These are phyloP conservation scores for Sussaba pulchella DNA, from an alignment of 2,888 invertebrate genomes.

Conservation along the genomic window DNA sequence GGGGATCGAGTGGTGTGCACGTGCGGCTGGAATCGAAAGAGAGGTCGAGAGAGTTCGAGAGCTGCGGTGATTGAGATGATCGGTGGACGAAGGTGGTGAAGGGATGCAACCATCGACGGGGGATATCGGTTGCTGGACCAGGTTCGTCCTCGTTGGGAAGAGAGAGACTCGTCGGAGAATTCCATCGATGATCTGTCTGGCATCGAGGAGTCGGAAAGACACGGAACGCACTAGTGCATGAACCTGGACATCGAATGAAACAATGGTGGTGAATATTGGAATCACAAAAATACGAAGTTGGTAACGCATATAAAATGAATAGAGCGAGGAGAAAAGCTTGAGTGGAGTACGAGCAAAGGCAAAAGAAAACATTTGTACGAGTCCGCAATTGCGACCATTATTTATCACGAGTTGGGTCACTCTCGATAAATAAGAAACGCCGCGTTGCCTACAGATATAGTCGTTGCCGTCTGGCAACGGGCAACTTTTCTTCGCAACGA, in stretches of 20 bases:
- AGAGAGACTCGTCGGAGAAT: slow-evolving; percentile 14
- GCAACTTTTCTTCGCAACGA: slow-evolving; percentile 63
- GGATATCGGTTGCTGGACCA: slow-evolving; percentile 22
- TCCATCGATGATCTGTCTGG: slow-evolving; percentile 31
- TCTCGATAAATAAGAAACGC: slow-evolving; percentile 24
- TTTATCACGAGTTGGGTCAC: neutral
- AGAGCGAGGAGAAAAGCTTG: neutral
- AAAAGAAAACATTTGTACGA: neutral
- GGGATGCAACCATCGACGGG: slow-evolving; percentile 21
- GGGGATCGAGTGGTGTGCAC: slow-evolving; percentile 7
- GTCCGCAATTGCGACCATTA: slow-evolving; percentile 20
- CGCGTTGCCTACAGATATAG: slow-evolving; percentile 3
- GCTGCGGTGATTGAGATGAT: slow-evolving; percentile 12
- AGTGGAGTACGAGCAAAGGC: neutral
- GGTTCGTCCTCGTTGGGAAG: slow-evolving; percentile 12
- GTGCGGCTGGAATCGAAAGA: slow-evolving; percentile 11
- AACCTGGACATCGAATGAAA: neutral
- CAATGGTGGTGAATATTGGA: no score
- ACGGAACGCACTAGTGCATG: no score
- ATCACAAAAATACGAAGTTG: no score
- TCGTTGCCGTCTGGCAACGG: slow-evolving; percentile 54
- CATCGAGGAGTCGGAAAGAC: neutral
- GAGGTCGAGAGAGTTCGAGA: slow-evolving; percentile 19
- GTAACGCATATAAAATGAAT: neutral
- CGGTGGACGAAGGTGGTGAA: slow-evolving; percentile 21